Evolutionary conservation across 2,888 invertebrate species (phyloP), one percentile per base, ranked within the genome.

Genomic region (Myopa tessellatipennis): DNA sequence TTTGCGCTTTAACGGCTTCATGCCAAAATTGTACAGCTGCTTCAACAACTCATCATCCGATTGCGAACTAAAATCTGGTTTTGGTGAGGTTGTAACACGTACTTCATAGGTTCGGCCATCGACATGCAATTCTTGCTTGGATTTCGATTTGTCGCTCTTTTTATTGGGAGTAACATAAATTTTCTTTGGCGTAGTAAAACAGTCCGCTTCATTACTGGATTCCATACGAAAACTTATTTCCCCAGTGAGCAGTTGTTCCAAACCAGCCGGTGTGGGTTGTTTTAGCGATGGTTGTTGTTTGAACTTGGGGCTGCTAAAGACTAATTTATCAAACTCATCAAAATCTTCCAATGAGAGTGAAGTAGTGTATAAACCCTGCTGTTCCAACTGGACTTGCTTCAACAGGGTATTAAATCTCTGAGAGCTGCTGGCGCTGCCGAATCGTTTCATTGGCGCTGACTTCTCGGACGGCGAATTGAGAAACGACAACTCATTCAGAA

Each of bases 1-100:
- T 88, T 91, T 92, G 76, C 93, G 90, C 86, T 93, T 93, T 34
- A 94, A 89, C 3, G 92, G 92, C 85, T 93, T 94, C 7, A 94
- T 88, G 4, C 94, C 94, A 88, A 91, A 92, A 85, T 92, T 92
- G 80, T 92, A 90, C 7, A 94, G 86, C 84, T 92, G 92, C 79
- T 88, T 89, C 79, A 91, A 89, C 52, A 92, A 88, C 81, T 91
- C 90, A 0, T 92, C 91, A 36, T 93, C 91, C 52, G 90, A 85
- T 91, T 93, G 91, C 7, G 86, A 83, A 34, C 89, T 89, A 83
- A 91, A 94, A 84, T 93, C 90, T 1, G 90, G 88, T 87, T 92
- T 92, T 4, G 92, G 92, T 4, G 92, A 91, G 0, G 92, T 88
- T 83, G 92, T 89, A 75, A 88, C 86, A 87, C 92, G 92, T 0